A percentile compares a stretch with the other conserved stretches of the same genome.
Evolutionary conservation across 2,113 vertebrate genomes (phyloP).

Genomic region (Cettia cetti): DNA sequence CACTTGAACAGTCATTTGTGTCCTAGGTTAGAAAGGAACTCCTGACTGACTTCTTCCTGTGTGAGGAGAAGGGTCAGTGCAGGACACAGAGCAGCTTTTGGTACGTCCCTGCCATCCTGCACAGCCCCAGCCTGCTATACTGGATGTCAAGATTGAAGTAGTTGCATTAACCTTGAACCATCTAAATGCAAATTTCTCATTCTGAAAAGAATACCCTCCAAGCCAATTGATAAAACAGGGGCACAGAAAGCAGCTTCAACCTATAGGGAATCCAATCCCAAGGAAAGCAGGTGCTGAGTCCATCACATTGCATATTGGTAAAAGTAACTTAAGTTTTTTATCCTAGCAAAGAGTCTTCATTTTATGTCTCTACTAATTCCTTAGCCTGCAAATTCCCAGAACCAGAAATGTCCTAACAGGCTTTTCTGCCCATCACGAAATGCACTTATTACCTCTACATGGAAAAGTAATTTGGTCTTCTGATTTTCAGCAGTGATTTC

Average conservation of each 20-base stretch:
- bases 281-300: background rate
- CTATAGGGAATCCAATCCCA: background rate
- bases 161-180: background rate
- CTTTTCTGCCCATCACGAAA: slow-evolving; percentile 21
- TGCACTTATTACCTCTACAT: background rate
- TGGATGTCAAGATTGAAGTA: background rate
- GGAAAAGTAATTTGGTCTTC: slow-evolving; percentile 30
- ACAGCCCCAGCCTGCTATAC: background rate
- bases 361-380: slow-evolving; percentile 11
- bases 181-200: background rate
- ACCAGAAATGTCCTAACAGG: background rate
- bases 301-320: background rate
- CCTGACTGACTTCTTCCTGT: background rate
- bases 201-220: background rate
- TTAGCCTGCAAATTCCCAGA: slow-evolving; percentile 12
- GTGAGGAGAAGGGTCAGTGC: background rate
- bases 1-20: background rate
- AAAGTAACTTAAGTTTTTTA: background rate
- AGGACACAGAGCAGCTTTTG: background rate
- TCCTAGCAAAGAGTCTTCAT: background rate
- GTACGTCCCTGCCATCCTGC: background rate
- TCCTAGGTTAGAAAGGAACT: background rate
- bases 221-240: background rate
- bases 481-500: slow-evolving; percentile 29
- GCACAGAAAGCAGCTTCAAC: background rate